These are phyloP conservation scores for Phrynosoma platyrhinos DNA, from an alignment of 2,113 vertebrate genomes.

Conservation along the genomic window DNA sequence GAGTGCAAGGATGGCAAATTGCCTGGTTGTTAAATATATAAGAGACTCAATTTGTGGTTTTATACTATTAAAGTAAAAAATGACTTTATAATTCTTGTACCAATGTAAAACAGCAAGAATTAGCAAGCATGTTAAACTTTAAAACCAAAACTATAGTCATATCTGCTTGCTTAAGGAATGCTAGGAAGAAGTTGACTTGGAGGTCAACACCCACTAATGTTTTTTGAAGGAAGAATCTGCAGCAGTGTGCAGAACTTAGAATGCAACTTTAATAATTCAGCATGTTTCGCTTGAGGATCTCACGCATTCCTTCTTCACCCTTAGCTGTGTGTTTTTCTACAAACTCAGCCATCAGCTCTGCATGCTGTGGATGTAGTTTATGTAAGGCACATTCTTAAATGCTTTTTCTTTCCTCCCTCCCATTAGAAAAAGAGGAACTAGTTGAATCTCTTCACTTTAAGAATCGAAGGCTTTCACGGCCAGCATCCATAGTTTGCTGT, in stretches of 20 bases:
- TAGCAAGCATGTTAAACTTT: not conserved
- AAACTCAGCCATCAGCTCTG: not conserved
- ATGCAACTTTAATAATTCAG: not conserved
- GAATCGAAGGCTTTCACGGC: no score
- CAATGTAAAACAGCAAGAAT: not conserved
- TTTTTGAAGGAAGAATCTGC: not conserved
- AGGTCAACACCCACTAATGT: not conserved
- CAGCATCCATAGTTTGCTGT: no score
- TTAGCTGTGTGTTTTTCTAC: not conserved
- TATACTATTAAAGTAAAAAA: not conserved
- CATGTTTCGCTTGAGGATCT: not conserved
- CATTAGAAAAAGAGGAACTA: no score
- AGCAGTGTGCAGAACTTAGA: not conserved
- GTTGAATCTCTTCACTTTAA: not conserved
- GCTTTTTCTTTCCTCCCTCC: no score
- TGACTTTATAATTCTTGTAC: not conserved
- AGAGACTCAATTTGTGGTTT: not conserved
- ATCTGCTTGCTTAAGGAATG: not conserved
- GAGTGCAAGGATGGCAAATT: not conserved
- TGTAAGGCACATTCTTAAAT: not conserved
- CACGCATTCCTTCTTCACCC: not conserved
- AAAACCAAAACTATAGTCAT: not conserved
- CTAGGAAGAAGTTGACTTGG: not conserved
- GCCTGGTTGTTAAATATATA: not conserved
- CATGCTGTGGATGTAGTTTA: not conserved